Evolutionary conservation across 2,888 invertebrate species (phyloP).

Genomic region (Drosophila borborema): DNA sequence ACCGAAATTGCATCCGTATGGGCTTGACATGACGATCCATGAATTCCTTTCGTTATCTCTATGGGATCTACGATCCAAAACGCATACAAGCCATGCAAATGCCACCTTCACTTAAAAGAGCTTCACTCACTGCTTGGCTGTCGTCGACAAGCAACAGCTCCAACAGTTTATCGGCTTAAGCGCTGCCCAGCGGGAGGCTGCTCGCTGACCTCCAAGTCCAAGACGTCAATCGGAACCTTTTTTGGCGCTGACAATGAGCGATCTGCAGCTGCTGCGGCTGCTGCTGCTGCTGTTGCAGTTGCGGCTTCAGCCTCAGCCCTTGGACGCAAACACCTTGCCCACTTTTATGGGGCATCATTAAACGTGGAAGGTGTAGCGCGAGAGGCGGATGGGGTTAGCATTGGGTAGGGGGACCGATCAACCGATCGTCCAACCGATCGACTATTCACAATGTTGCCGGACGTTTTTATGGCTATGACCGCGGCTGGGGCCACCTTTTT

Average conservation of each 20-base stretch:
- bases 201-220: slow-evolving; percentile 13
- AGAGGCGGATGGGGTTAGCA: not conserved
- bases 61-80: not conserved
- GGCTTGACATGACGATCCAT: not conserved
- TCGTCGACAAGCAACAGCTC: slow-evolving; percentile 13
- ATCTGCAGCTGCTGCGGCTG: slow-evolving; percentile 50
- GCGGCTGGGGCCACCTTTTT: slow-evolving; percentile 57
- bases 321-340: slow-evolving; percentile 69
- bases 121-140: slow-evolving; percentile 7
- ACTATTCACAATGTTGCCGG: slow-evolving; percentile 63
- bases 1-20: too few relatives aligned
- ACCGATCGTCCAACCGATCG: not conserved
- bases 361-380: slow-evolving; percentile 26
- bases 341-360: slow-evolving; percentile 66
- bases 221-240: slow-evolving; percentile 19
- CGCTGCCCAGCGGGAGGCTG: slow-evolving; percentile 48
- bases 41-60: not conserved
- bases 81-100: too few relatives aligned
- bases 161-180: slow-evolving; percentile 53
- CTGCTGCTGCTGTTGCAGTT: slow-evolving; percentile 43
- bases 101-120: not conserved
- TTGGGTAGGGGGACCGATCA: not conserved
- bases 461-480: slow-evolving; percentile 48
- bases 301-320: slow-evolving; percentile 14
- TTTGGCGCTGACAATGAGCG: slow-evolving; percentile 61